Evolutionary conservation across 2,113 vertebrate species (phyloP).

Genomic region (Coreoperca whiteheadi): DNA sequence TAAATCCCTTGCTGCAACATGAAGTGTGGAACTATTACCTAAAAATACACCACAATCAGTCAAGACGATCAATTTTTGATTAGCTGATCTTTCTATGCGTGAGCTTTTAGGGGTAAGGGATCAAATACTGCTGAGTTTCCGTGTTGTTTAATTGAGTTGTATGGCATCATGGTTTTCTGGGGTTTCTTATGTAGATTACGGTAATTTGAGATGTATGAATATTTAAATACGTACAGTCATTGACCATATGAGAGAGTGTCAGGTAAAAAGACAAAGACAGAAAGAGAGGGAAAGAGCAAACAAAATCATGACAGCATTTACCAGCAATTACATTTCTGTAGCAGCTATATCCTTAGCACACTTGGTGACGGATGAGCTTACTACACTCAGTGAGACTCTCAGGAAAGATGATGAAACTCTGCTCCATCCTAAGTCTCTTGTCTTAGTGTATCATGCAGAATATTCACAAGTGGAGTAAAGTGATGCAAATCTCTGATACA

Average conservation of each 20-base stretch:
- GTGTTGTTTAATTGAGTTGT: background rate
- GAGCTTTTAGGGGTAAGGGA: background rate
- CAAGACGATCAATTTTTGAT: background rate
- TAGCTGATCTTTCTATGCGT: background rate
- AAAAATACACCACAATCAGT: constrained; percentile 41
- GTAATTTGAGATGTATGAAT: background rate
- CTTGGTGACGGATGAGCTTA: constrained; percentile 61
- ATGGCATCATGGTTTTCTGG: too few species aligned
- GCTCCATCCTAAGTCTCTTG: constrained; percentile 61
- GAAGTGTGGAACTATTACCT: constrained; percentile 44
- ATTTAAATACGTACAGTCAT: background rate
- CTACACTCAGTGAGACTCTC: constrained; percentile 36
- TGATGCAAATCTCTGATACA: constrained; percentile 74
- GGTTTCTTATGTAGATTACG: background rate
- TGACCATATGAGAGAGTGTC: background rate
- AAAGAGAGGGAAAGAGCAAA: constrained; percentile 17
- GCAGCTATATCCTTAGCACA: constrained; percentile 45
- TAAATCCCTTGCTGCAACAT: constrained; percentile 52
- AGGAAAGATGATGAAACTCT: constrained; percentile 64
- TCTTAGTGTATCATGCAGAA: constrained; percentile 60
- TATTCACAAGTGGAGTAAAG: constrained; percentile 69
- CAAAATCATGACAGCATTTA: constrained; percentile 55
- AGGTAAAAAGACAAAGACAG: constrained; percentile 5
- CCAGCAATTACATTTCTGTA: constrained; percentile 52
- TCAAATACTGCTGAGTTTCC: background rate